These are phyloP conservation scores for Tetragonisca angustula DNA, from an alignment of 2,888 invertebrate species.

Conservation along the genomic window DNA sequence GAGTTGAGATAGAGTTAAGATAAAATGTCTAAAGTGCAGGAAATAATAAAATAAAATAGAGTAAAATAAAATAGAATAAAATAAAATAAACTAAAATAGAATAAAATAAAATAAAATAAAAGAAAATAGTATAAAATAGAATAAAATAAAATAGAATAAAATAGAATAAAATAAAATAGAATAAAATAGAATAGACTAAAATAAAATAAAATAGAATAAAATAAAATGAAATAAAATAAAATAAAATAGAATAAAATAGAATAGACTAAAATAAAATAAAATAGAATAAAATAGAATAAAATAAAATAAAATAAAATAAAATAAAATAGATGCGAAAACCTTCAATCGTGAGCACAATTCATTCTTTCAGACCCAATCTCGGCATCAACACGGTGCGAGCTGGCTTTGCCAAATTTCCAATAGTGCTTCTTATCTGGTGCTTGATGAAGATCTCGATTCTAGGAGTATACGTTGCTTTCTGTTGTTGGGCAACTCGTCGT, in stretches of 20 bases:
- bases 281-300: not conserved
- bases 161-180: not conserved
- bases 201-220: not conserved
- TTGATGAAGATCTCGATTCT: constrained; percentile 84
- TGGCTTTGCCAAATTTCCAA: constrained; percentile 87
- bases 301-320: not conserved
- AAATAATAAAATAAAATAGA: not conserved
- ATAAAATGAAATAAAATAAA: too few relatives aligned
- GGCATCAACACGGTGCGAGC: constrained; percentile 86
- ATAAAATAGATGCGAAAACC: not conserved
- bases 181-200: not conserved
- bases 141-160: not conserved
- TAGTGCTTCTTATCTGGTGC: constrained; percentile 86
- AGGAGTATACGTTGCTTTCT: constrained; percentile 83
- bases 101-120: not conserved
- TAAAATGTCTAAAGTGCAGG: not conserved
- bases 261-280: too few relatives aligned
- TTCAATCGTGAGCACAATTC: not conserved
- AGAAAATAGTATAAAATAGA: too few relatives aligned
- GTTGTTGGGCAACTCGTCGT: constrained; percentile 84
- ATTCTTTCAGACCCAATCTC: constrained; percentile 84
- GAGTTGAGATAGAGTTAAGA: not conserved
- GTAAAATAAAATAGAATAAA: not conserved
- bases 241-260: not conserved
- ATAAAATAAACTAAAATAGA: not conserved